phyloP scores from a whole-genome alignment of 2,888 invertebrate species.

The Zaprionus bogoriensis region DNA sequence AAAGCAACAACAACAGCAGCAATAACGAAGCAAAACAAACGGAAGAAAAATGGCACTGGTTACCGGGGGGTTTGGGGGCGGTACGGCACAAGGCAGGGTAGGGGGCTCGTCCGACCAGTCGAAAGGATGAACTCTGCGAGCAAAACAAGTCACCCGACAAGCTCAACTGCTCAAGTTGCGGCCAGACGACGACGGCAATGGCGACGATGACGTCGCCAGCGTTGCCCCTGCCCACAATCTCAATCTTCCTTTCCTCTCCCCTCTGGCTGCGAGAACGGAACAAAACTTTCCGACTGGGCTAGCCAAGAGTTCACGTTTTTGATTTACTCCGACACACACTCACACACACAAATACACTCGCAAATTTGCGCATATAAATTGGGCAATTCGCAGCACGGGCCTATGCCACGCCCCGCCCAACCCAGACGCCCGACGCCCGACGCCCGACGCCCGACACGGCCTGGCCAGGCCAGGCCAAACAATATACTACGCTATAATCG shows the following conservation, averaged over 20 bases:
- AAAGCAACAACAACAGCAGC: slow-evolving; percentile 15
- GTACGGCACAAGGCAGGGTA: not conserved
- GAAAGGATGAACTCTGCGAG: slow-evolving; percentile 52
- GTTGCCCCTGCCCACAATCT: not conserved
- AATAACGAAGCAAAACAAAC: slow-evolving; percentile 38
- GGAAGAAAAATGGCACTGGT: slow-evolving; percentile 56
- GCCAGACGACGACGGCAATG: slow-evolving; percentile 48
- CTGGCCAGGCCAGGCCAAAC: not conserved
- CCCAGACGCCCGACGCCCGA: not conserved
- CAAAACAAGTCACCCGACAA: slow-evolving; percentile 45
- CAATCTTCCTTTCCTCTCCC: not conserved
- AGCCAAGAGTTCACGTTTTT: slow-evolving; percentile 69
- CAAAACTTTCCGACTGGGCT: slow-evolving; percentile 57
- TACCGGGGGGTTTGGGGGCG: slow-evolving; percentile 3
- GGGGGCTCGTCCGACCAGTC: slow-evolving; percentile 16
- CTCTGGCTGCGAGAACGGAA: slow-evolving; percentile 11
- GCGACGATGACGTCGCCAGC: slow-evolving; percentile 51
- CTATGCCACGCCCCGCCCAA: slow-evolving; percentile 3
- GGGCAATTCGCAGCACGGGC: slow-evolving; percentile 48
- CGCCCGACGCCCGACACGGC: not conserved
- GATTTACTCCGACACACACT: slow-evolving; percentile 52
- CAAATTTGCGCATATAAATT: slow-evolving; percentile 71
- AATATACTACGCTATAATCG: slow-evolving; percentile 33
- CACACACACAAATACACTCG: slow-evolving; percentile 15
- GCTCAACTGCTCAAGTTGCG: slow-evolving; percentile 12